Base-by-base conservation (phyloP, 2,888 invertebrate genomes). In the Galeopsomyia nigrocyanea region DNA sequence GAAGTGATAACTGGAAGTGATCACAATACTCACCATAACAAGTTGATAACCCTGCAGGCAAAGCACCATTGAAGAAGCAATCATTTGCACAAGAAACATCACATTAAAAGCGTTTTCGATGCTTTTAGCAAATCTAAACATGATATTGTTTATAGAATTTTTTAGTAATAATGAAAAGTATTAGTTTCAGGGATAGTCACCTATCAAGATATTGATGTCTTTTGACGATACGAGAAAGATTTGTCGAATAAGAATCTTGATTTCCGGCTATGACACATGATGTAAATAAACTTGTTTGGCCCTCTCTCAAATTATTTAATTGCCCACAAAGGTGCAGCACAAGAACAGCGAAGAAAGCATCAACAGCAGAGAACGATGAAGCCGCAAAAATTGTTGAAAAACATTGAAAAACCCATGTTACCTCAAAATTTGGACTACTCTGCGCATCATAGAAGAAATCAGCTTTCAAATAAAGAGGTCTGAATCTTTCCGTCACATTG, bases 11-110 rank as follows among this genome's bases (percentile, higher is more conserved):
- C 64, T 49, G 73, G 62, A 63, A 70, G 71, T 51, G n/a, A n/a
- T n/a, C n/a, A n/a, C n/a, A n/a, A n/a, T 47, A 7, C 69, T 57
- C 71, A 79, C 80, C 47, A 69, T 71, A 53, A 79, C 71, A 69
- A 77, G 74, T 10, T 71, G 77, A 49, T 77, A 82, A 58, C 78
- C 81, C 51, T 78, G 79, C 0, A 79, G 63, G 39, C 79, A 82
- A 47, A 78, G 74, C 19, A 77, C 75, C 6, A 77, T 58, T 0
- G 76, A 75, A 58, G 66, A 76, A 6, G 71, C 64, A 9, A 77
- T 6, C 46, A 76, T 78, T 64, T 78, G 79, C 9, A 68, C 65
- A 2, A 80, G 76, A 46, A 80, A 71, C 47, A 76, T 77, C 3
- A 74, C 7, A 21, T 79, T 80, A 68, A 82, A 80, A 0, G 77